phyloP scores from a whole-genome alignment of 2,888 invertebrate genomes.

The Odontothrips loti region DNA sequence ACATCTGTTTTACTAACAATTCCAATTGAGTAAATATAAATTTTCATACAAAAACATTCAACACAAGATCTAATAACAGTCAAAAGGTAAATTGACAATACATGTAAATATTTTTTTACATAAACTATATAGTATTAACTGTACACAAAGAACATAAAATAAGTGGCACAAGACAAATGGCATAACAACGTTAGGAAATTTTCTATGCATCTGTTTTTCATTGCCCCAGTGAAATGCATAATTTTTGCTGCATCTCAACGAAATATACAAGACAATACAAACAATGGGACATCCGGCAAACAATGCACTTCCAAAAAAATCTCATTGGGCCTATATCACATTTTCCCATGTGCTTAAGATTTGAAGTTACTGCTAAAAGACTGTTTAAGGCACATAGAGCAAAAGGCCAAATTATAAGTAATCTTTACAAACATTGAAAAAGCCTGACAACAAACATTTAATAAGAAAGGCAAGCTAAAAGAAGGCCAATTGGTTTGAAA shows the following conservation, averaged over 20 bases:
- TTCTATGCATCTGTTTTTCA: not conserved
- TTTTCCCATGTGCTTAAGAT: not conserved
- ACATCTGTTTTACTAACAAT: slow-evolving; percentile 11
- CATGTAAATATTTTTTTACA: slow-evolving; percentile 19
- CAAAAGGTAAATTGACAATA: slow-evolving; percentile 11
- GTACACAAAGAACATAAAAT: slow-evolving; percentile 20
- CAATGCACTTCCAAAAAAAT: not conserved
- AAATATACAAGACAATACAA: not conserved
- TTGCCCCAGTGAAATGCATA: not conserved
- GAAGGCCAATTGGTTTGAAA: too few relatives aligned
- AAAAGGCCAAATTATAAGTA: too few relatives aligned
- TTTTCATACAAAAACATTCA: slow-evolving; percentile 23
- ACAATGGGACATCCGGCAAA: not conserved
- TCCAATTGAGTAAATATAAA: slow-evolving; percentile 4
- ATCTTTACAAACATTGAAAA: too few relatives aligned
- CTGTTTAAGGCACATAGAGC: too few relatives aligned
- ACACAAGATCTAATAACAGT: slow-evolving; percentile 25
- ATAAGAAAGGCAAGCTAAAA: too few relatives aligned
- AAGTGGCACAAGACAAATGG: slow-evolving; percentile 18
- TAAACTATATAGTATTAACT: slow-evolving; percentile 25
- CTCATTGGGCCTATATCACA: slow-evolving; percentile 22
- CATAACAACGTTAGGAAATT: slow-evolving; percentile 13
- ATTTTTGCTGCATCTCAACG: not conserved
- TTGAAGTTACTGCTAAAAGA: not conserved
- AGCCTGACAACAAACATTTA: too few relatives aligned